Evolutionary conservation across 2,888 invertebrate species (phyloP).

Genomic region (Drymonia ruficornis): DNA sequence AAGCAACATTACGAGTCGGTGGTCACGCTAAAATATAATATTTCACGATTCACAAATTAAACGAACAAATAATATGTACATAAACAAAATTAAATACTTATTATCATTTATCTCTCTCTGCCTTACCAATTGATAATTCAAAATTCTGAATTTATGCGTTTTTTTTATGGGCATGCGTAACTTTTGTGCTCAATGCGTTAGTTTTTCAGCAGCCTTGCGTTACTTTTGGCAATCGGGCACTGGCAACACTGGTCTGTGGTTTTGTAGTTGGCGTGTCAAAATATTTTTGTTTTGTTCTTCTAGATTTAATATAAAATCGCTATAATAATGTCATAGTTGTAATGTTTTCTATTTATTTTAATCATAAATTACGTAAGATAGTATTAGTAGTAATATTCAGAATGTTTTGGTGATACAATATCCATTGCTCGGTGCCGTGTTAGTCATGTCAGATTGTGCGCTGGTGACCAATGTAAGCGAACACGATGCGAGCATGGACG

Average conservation of each 20-base stretch:
- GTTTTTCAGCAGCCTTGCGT: too few species aligned
- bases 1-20: too few species aligned
- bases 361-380: conserved; percentile 38
- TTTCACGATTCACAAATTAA: too few species aligned
- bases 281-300: conserved; percentile 79
- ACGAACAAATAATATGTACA: too few species aligned
- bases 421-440: conserved; percentile 57
- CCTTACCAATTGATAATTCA: too few species aligned
- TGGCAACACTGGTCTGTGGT: neutral
- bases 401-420: conserved; percentile 66
- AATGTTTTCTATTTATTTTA: conserved; percentile 58
- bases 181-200: too few species aligned
- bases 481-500: conserved; percentile 83
- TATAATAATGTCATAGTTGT: conserved; percentile 58
- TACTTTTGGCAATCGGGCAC: neutral
- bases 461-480: conserved; percentile 81
- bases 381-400: conserved; percentile 45
- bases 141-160: too few species aligned
- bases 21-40: too few species aligned
- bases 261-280: conserved; percentile 68
- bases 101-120: too few species aligned
- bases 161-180: too few species aligned
- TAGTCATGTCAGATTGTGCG: conserved; percentile 85
- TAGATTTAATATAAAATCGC: conserved; percentile 48
- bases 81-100: too few species aligned